phyloP scores from a whole-genome alignment of 1,140 invertebrate species.

The Mycetomoellerius zeteki region DNA sequence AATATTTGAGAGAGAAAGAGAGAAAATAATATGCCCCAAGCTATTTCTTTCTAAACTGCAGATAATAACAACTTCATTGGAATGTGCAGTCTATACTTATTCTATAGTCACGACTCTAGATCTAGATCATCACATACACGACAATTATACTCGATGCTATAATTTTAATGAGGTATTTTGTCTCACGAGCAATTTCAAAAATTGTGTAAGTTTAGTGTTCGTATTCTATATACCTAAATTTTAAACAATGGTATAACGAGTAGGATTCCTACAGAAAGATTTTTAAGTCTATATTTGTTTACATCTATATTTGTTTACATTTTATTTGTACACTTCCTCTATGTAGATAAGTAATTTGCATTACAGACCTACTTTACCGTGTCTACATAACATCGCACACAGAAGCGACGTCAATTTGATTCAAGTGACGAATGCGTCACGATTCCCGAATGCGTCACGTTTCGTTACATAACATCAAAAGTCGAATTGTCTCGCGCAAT shows the following conservation, averaged over 20 bases:
- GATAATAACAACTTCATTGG: too few relatives aligned
- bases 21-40: too few relatives aligned
- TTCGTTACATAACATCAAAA: slow-evolving; percentile 40
- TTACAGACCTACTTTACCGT: background rate
- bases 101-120: too few relatives aligned
- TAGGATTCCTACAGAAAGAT: background rate
- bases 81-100: too few relatives aligned
- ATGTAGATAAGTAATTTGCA: slow-evolving; percentile 11
- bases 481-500: slow-evolving; percentile 24
- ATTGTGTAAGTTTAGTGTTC: too few relatives aligned
- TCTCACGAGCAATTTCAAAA: slow-evolving; percentile 4
- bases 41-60: too few relatives aligned
- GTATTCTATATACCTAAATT: background rate
- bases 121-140: background rate
- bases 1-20: too few relatives aligned
- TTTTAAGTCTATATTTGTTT: slow-evolving; percentile 3
- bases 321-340: background rate
- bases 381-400: background rate
- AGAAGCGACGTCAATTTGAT: background rate
- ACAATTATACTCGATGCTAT: background rate
- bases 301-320: background rate
- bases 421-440: slow-evolving; percentile 8
- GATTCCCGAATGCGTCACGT: slow-evolving; percentile 22
- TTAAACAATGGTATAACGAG: background rate
- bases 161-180: background rate